Percentiles rank a stretch among this genome's conserved stretches.
phyloP scores from a whole-genome alignment of 2,113 vertebrate genomes.

The Sorex fumeus region DNA sequence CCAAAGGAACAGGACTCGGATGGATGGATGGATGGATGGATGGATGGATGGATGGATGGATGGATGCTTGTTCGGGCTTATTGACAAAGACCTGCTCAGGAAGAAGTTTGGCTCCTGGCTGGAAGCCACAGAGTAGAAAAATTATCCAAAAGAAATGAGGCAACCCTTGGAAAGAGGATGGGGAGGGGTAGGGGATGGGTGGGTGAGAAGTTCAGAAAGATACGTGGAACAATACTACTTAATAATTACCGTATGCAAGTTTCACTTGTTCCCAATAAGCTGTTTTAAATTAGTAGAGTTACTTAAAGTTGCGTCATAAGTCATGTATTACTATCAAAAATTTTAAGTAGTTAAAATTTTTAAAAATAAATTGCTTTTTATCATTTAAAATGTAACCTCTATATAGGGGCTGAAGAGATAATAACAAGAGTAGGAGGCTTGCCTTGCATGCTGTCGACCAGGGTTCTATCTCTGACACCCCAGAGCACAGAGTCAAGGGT shows the following conservation, averaged over 20 bases:
- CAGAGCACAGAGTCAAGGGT: too few species aligned
- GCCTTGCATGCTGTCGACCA: too few species aligned
- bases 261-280: background rate
- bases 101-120: background rate
- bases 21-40: too few species aligned
- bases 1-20: background rate
- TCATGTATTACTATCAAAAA: background rate
- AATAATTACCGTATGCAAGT: background rate
- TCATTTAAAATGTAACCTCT: background rate
- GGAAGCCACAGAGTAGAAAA: too few species aligned
- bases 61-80: background rate
- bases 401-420: too few species aligned
- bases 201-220: background rate
- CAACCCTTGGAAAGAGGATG: background rate
- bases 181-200: too few species aligned
- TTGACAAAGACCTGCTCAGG: background rate
- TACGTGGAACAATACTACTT: background rate
- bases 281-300: background rate
- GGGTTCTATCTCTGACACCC: too few species aligned
- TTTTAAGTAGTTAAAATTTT: background rate
- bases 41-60: too few species aligned
- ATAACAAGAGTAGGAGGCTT: too few species aligned
- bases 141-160: background rate
- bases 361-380: background rate
- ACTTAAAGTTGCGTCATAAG: constrained; percentile 25